Conservation (phyloP, 2,888 invertebrate species). For the Thelaira solivaga region DNA sequence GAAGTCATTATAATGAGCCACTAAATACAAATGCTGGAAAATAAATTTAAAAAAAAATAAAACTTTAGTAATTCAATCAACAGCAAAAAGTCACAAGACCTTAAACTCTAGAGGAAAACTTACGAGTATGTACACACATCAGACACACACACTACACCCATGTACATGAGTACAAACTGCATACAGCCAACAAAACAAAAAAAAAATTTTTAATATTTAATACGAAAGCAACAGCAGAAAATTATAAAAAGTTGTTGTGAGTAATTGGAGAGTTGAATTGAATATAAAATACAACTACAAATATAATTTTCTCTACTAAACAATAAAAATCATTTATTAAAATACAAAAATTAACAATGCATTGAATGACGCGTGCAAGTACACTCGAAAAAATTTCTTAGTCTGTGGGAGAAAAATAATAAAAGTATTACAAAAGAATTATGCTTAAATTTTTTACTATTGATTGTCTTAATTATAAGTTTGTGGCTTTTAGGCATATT, state of each 20-base stretch:
- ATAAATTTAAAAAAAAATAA: background rate
- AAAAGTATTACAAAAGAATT: no score
- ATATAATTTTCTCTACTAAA: background rate
- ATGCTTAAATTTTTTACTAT: no score
- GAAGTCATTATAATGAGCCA: conserved; percentile 21
- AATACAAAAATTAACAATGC: background rate
- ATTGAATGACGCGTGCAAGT: background rate
- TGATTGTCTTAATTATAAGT: no score
- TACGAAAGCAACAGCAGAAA: conserved; percentile 36
- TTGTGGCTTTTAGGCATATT: no score
- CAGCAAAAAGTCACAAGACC: conserved; percentile 59
- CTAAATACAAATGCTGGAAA: conserved; percentile 20
- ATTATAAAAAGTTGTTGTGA: conserved; percentile 26
- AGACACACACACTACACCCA: background rate
- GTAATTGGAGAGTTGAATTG: conserved; percentile 40
- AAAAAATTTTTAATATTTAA: conserved; percentile 15
- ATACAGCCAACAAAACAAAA: conserved; percentile 1
- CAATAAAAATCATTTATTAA: background rate
- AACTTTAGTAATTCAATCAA: conserved; percentile 10
- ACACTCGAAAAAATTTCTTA: background rate
- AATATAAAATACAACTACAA: conserved; percentile 7
- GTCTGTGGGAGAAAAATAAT: no score
- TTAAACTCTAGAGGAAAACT: conserved; percentile 50
- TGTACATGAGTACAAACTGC: no score
- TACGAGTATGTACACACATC: background rate